Percentiles rank a stretch among this genome's conserved stretches.
These are phyloP conservation scores for Platycercus adscitus DNA, from an alignment of 2,113 vertebrate species.

Conservation along the genomic window DNA sequence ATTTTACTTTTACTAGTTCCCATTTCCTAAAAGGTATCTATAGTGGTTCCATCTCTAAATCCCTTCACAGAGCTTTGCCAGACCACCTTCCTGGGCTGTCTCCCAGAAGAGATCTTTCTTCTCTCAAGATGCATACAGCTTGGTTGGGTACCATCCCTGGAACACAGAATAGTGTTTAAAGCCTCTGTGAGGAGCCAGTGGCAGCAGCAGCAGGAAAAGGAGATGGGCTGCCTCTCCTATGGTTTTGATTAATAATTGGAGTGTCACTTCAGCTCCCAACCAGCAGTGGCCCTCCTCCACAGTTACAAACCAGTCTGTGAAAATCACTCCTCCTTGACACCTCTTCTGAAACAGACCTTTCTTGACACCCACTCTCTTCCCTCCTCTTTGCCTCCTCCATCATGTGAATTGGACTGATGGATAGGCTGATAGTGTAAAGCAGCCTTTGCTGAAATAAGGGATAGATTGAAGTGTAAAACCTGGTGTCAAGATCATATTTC, in stretches of 20 bases:
- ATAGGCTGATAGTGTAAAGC: not conserved
- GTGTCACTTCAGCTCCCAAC: not conserved
- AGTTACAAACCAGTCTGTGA: not conserved
- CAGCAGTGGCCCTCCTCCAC: not conserved
- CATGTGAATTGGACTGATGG: not conserved
- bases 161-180: not conserved
- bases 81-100: not conserved
- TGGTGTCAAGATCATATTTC: constrained; percentile 12
- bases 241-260: not conserved
- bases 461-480: not conserved
- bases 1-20: not conserved
- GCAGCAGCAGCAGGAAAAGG: not conserved
- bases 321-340: not conserved
- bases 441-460: not conserved
- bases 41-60: not conserved
- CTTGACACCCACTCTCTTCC: not conserved
- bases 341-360: not conserved
- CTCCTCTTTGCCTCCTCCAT: not conserved
- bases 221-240: not conserved
- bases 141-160: not conserved
- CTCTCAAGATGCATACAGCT: not conserved
- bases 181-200: not conserved
- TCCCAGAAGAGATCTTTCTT: not conserved
- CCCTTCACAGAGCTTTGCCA: not conserved
- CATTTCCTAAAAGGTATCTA: not conserved